A percentile compares a stretch with the other conserved stretches of the same genome.
Evolutionary conservation across 2,797 vertebrate genomes (phyloP).

Genomic region (Pangasius djambal): DNA sequence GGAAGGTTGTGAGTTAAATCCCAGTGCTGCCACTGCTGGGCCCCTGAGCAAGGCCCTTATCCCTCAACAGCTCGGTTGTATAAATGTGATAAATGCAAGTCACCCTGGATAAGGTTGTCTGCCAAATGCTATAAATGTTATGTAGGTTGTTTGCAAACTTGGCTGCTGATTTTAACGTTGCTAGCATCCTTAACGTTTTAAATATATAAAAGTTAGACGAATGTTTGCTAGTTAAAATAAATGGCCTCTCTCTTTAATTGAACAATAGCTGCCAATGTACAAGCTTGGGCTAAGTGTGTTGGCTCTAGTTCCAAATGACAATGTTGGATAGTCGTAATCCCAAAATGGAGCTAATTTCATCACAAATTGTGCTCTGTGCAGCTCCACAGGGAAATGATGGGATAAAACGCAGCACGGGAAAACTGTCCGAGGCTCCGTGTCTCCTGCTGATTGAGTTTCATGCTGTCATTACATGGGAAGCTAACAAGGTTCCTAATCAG

Average conservation of each 20-base stretch:
- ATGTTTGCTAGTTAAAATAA: neutral
- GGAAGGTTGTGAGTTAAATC: too few relatives aligned
- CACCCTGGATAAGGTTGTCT: too few relatives aligned
- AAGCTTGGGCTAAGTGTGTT: too few relatives aligned
- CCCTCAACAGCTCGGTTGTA: too few relatives aligned
- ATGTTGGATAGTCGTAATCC: neutral
- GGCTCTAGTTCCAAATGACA: neutral
- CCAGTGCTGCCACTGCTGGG: too few relatives aligned
- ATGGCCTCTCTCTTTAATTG: too few relatives aligned
- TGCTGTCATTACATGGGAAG: constrained; percentile 54
- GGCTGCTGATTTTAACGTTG: neutral
- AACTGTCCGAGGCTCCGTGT: neutral
- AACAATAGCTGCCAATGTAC: neutral
- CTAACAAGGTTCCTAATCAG: constrained; percentile 54
- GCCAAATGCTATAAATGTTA: neutral
- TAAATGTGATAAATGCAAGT: too few relatives aligned
- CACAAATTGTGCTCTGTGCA: neutral
- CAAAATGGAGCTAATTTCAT: neutral
- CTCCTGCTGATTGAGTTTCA: constrained; percentile 43
- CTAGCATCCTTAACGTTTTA: neutral
- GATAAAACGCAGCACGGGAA: neutral
- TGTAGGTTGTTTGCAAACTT: neutral
- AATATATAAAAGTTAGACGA: neutral
- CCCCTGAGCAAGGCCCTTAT: too few relatives aligned
- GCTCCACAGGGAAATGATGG: neutral